Conservation (phyloP, 2,113 vertebrate genomes). For the Microtus oregoni region DNA sequence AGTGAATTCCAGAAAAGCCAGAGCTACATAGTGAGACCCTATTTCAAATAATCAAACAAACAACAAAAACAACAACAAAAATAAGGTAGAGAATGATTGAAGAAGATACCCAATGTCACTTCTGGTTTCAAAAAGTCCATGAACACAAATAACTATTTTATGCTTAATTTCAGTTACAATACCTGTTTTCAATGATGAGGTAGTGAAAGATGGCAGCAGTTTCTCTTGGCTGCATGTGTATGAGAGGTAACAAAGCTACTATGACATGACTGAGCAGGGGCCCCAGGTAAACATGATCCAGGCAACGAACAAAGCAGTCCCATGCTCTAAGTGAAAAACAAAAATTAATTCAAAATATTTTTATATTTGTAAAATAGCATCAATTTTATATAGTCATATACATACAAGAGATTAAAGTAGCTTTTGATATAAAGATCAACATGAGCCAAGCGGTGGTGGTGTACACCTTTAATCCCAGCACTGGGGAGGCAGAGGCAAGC, state of each 20-base stretch:
- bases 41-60: background rate
- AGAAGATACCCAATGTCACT: background rate
- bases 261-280: slow-evolving; percentile 98
- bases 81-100: background rate
- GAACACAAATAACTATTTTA: background rate
- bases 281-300: slow-evolving; percentile 94
- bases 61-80: background rate
- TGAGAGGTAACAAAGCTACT: slow-evolving; percentile 96
- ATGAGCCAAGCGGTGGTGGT: background rate
- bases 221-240: slow-evolving; percentile 94
- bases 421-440: background rate
- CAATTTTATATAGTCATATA: background rate
- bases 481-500: too few relatives aligned
- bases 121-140: background rate
- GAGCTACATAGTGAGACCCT: background rate
- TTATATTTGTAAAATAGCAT: slow-evolving; percentile 40
- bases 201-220: slow-evolving; percentile 95
- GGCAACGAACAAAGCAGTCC: slow-evolving; percentile 96
- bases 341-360: slow-evolving; percentile 29
- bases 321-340: slow-evolving; percentile 89
- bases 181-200: slow-evolving; percentile 98
- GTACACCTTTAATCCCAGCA: too few relatives aligned
- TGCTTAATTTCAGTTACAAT: slow-evolving; percentile 60
- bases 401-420: background rate
- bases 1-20: background rate